Conservation (phyloP, 2,113 vertebrate species). For the Tachuris rubrigastra region DNA sequence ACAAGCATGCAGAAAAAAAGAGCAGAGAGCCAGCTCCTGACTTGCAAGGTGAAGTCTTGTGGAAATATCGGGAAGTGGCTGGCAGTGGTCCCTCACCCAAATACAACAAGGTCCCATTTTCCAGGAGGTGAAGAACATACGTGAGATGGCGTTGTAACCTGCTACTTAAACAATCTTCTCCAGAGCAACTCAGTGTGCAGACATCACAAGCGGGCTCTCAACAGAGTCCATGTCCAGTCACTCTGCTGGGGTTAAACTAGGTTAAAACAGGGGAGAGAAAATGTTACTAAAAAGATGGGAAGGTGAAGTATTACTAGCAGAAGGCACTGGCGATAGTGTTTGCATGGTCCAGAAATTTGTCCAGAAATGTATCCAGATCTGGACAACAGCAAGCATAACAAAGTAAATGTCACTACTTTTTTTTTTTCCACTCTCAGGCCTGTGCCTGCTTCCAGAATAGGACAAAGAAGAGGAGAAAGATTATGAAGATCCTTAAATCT, state of each 20-base stretch:
- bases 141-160: background rate
- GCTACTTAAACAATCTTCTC: background rate
- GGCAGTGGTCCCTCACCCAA: background rate
- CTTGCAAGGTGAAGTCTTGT: background rate
- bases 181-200: background rate
- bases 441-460: constrained; percentile 32
- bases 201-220: rapidly evolving
- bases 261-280: background rate
- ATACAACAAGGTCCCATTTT: background rate
- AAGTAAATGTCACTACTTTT: constrained; percentile 86
- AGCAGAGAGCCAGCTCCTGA: background rate
- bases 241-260: background rate
- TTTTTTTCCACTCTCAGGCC: constrained; percentile 73
- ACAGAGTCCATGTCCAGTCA: too few species aligned
- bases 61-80: background rate
- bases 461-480: constrained; percentile 1
- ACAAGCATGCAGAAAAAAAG: background rate
- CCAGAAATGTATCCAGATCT: constrained; percentile 73
- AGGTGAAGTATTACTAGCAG: constrained; percentile 71
- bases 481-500: background rate
- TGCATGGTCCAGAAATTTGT: constrained; percentile 82
- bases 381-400: constrained; percentile 79
- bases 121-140: rapidly evolving
- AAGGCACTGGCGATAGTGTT: constrained; percentile 78
- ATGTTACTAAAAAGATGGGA: background rate